Evolutionary conservation across 2,888 invertebrate genomes (phyloP).

Genomic region (Pilophorus perplexus): DNA sequence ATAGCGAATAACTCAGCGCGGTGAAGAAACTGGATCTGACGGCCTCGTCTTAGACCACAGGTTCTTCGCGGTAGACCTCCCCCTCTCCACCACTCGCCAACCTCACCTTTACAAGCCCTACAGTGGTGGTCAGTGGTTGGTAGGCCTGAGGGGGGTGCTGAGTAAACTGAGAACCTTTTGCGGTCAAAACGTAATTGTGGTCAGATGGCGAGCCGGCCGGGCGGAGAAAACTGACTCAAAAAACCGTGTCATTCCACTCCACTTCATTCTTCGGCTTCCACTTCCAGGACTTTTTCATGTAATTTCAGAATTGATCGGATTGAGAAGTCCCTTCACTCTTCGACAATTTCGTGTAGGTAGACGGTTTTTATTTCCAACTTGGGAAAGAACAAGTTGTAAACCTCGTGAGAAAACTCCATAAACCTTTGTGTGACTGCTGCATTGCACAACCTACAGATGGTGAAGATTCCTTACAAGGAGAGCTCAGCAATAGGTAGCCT

Average conservation of each 20-base stretch:
- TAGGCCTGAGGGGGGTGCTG: not conserved
- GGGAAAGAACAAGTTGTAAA: not conserved
- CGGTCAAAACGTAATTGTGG: constrained; percentile 2
- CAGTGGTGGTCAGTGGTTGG: not conserved
- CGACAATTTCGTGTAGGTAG: too few relatives aligned
- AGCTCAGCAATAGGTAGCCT: too few relatives aligned
- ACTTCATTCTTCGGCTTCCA: not conserved
- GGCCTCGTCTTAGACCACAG: not conserved
- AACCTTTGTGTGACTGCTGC: too few relatives aligned
- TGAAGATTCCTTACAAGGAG: too few relatives aligned
- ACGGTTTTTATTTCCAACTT: not conserved
- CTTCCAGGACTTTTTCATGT: too few relatives aligned
- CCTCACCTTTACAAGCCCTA: not conserved
- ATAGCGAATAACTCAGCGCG: too few relatives aligned
- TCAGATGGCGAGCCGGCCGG: not conserved
- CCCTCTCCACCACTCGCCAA: not conserved
- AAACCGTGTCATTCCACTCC: constrained; percentile 1
- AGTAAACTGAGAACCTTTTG: not conserved
- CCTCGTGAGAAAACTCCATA: too few relatives aligned
- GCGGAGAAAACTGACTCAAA: not conserved
- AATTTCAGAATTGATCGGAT: too few relatives aligned
- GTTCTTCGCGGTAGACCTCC: too few relatives aligned
- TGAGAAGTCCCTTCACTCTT: too few relatives aligned
- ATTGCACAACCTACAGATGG: too few relatives aligned
- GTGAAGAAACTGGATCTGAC: not conserved